phyloP scores from a whole-genome alignment of 2,888 invertebrate species.

The Drosophila setosimentum region DNA sequence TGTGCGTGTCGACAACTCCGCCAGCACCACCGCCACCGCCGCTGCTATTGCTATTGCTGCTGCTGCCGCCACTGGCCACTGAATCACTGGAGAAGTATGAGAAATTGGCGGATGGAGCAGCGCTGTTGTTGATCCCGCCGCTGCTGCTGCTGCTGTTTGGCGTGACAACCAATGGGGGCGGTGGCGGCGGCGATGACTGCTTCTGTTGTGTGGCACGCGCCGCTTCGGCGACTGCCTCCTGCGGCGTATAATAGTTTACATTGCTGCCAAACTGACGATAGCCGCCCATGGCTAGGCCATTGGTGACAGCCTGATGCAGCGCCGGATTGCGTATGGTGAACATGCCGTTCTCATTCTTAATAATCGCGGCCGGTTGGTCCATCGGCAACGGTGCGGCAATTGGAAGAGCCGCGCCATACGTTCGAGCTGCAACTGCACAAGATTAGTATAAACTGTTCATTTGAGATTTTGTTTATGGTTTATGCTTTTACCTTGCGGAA shows the following conservation, averaged over 20 bases:
- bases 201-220: constrained; percentile 77
- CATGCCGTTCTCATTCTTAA: constrained; percentile 91
- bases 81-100: constrained; percentile 80
- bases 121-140: constrained; percentile 9
- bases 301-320: constrained; percentile 84
- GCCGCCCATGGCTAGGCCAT: constrained; percentile 81
- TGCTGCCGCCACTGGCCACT: constrained; percentile 42
- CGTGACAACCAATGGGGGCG: constrained; percentile 27
- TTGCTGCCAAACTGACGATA: constrained; percentile 83
- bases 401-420: constrained; percentile 62
- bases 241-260: constrained; percentile 83
- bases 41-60: constrained; percentile 44
- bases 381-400: constrained; percentile 78
- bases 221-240: constrained; percentile 82
- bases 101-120: constrained; percentile 63
- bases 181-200: constrained; percentile 31
- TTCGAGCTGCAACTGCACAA: constrained; percentile 55
- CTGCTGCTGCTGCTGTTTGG: constrained; percentile 19
- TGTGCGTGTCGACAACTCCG: constrained; percentile 73
- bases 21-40: constrained; percentile 34
- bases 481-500: constrained; percentile 65
- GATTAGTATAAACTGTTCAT: not conserved
- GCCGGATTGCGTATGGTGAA: constrained; percentile 92
- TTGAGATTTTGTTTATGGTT: too few species aligned
- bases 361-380: constrained; percentile 88